Conservation (phyloP, 2,888 invertebrate species). For the Rhingia rostrata region DNA sequence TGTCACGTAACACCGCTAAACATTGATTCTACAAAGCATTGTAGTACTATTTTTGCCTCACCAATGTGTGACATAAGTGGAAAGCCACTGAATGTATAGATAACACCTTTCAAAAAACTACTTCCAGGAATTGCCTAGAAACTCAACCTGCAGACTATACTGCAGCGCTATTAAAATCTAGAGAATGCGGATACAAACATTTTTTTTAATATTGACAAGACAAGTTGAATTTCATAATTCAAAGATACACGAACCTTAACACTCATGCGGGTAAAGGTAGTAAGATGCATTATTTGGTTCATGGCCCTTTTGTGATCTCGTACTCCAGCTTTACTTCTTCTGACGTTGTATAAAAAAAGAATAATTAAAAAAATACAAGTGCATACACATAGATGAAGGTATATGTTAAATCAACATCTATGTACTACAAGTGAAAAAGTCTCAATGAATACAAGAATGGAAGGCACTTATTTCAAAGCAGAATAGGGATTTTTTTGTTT, state of each 20-base stretch:
- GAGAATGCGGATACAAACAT: conserved; percentile 11
- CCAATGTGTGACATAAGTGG: background rate
- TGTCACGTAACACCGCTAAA: conserved; percentile 2
- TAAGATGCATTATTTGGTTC: conserved; percentile 34
- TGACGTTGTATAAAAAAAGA: conserved; percentile 24
- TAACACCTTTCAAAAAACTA: conserved; percentile 5
- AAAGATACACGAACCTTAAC: conserved; percentile 20
- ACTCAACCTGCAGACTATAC: background rate
- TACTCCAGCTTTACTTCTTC: conserved; percentile 14
- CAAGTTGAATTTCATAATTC: conserved; percentile 40
- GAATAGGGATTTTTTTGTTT: conserved; percentile 40
- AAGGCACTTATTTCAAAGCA: conserved; percentile 55
- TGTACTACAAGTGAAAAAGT: background rate
- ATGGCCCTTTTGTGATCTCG: conserved; percentile 29
- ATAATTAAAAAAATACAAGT: conserved; percentile 22
- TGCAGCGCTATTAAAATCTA: conserved; percentile 1
- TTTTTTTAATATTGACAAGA: conserved; percentile 38
- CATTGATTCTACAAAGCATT: background rate
- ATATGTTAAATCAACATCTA: background rate
- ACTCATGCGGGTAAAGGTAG: conserved; percentile 18
- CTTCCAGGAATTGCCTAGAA: background rate
- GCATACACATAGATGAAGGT: background rate
- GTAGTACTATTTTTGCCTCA: background rate
- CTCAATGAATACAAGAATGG: conserved; percentile 42
- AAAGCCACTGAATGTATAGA: conserved; percentile 1